A percentile compares a stretch with the other conserved stretches of the same genome.
phyloP scores from a whole-genome alignment of 2,113 vertebrate genomes.

The Uria aalge region DNA sequence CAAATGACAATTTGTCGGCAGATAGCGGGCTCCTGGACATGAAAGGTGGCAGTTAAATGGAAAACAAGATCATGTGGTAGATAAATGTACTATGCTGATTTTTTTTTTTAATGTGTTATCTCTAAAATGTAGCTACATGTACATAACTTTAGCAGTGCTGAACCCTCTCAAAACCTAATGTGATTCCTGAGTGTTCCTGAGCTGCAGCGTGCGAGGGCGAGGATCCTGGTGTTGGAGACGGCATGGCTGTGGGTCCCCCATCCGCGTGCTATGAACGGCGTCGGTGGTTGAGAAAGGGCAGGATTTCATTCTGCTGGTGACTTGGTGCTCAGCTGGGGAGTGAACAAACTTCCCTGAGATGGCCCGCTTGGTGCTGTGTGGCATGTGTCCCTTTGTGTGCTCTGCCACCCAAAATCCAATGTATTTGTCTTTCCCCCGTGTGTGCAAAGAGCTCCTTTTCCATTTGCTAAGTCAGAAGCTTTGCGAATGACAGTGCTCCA shows the following conservation, averaged over 20 bases:
- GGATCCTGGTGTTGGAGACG: rapidly evolving
- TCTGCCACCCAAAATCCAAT: not conserved
- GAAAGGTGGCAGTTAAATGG: not conserved
- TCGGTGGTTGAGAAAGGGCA: not conserved
- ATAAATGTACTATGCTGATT: not conserved
- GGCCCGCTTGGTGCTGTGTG: rapidly evolving
- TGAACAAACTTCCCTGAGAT: rapidly evolving
- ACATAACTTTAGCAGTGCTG: not conserved
- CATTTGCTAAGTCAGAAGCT: constrained; percentile 9
- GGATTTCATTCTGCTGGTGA: not conserved
- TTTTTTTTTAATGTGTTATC: not conserved
- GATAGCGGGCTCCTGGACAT: not conserved
- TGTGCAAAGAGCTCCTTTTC: not conserved
- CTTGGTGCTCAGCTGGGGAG: not conserved
- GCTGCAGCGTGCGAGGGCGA: not conserved
- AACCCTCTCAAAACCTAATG: rapidly evolving
- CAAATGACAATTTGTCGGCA: not conserved
- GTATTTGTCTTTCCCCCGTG: not conserved
- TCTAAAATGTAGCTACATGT: not conserved
- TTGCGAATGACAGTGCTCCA: not conserved
- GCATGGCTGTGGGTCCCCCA: rapidly evolving
- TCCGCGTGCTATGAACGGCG: rapidly evolving
- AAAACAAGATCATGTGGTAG: constrained; percentile 38
- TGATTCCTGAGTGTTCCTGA: not conserved
- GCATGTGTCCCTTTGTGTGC: not conserved